A percentile compares a stretch with the other conserved stretches of the same genome.
Evolutionary conservation across 2,113 vertebrate species (phyloP).

Genomic region (Porphyrio hochstetteri): DNA sequence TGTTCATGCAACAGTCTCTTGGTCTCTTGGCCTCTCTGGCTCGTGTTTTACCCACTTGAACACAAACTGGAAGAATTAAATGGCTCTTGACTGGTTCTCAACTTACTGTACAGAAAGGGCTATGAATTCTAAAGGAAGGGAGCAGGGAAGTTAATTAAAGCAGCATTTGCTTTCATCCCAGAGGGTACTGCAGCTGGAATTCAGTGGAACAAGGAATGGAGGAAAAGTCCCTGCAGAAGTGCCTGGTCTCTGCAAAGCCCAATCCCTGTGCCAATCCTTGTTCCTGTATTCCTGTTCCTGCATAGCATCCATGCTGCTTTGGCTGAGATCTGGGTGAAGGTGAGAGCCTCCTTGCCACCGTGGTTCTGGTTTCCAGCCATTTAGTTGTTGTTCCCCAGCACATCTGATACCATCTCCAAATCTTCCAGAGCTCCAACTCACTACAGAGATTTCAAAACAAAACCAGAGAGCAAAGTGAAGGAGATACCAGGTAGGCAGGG

Average conservation of each 20-base stretch:
- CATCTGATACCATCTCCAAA: not conserved
- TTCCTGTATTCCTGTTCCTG: not conserved
- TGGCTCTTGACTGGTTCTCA: not conserved
- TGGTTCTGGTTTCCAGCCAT: not conserved
- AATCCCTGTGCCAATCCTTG: not conserved
- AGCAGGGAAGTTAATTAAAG: not conserved
- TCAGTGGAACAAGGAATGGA: not conserved
- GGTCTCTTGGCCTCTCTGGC: not conserved
- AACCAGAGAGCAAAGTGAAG: not conserved
- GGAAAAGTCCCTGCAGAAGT: not conserved
- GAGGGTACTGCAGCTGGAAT: not conserved
- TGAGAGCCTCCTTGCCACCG: not conserved
- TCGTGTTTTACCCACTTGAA: not conserved
- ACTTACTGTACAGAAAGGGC: not conserved
- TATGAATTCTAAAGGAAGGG: not conserved
- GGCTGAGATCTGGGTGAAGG: not conserved
- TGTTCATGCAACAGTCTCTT: not conserved
- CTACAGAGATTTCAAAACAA: not conserved
- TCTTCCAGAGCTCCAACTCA: not conserved
- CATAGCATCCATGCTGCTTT: fast-evolving
- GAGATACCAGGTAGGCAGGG: not conserved
- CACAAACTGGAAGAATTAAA: not conserved
- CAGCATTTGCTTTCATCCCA: not conserved
- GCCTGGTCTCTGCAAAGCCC: not conserved
- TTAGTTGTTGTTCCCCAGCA: not conserved